Percentiles rank a stretch among this genome's conserved stretches.
phyloP scores from a whole-genome alignment of 1,140 invertebrate genomes.

The Euwallacea similis region DNA sequence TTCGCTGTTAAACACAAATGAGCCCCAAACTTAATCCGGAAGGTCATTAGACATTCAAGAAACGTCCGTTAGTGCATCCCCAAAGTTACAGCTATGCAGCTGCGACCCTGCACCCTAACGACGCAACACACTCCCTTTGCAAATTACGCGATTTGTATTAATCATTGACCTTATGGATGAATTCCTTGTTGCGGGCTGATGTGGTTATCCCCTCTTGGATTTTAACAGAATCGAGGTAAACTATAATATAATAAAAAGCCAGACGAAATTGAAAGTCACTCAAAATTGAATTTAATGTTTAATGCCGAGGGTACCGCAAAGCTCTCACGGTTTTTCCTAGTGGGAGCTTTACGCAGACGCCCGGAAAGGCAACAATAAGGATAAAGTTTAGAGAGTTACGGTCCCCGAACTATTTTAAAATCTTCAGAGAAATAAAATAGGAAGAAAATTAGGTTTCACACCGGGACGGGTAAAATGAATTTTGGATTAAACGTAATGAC shows the following conservation, averaged over 20 bases:
- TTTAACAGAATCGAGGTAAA: too few species aligned
- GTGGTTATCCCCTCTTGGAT: too few species aligned
- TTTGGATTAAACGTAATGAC: neutral
- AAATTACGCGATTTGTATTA: neutral
- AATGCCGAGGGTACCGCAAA: conserved; percentile 29
- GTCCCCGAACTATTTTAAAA: conserved; percentile 24
- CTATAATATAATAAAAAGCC: too few species aligned
- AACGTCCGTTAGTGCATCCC: neutral
- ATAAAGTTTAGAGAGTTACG: conserved; percentile 22
- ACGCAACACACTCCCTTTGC: neutral
- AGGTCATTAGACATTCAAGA: conserved; percentile 5
- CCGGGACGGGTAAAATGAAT: neutral
- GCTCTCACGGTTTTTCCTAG: conserved; percentile 24
- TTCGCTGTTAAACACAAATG: neutral
- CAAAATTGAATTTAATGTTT: conserved; percentile 37
- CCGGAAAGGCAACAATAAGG: conserved; percentile 10
- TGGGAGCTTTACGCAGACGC: conserved; percentile 23
- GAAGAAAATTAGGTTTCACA: conserved; percentile 21
- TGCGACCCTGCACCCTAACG: neutral
- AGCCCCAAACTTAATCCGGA: neutral
- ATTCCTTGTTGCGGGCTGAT: too few species aligned
- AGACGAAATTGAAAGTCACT: conserved; percentile 31
- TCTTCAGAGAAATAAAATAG: conserved; percentile 14
- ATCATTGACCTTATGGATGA: neutral
- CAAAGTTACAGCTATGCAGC: neutral